Conservation (phyloP, 2,113 vertebrate genomes). For the Zapornia atra region DNA sequence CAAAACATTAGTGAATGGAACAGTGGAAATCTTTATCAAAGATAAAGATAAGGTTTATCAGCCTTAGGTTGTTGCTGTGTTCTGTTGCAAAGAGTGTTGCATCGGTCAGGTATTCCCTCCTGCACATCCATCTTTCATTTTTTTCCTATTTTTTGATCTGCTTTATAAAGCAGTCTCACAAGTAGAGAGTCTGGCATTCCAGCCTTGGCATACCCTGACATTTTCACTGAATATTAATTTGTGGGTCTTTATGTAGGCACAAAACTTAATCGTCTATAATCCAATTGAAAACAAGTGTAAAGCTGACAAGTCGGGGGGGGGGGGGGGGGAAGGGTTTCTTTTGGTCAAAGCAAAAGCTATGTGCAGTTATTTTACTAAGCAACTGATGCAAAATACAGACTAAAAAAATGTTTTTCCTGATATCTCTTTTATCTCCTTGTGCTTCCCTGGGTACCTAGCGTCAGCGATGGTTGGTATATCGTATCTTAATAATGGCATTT, state of each 20-base stretch:
- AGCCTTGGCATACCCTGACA: background rate
- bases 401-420: slow-evolving; percentile 49
- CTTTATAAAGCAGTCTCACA: background rate
- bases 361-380: background rate
- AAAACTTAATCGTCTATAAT: background rate
- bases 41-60: too few species aligned
- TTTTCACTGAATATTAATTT: background rate
- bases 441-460: slow-evolving; percentile 83
- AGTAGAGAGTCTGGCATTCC: background rate
- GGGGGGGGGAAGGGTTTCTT: background rate
- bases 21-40: background rate
- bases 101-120: background rate
- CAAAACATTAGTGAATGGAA: background rate
- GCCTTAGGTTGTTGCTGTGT: background rate
- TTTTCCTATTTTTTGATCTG: background rate
- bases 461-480: slow-evolving; percentile 97
- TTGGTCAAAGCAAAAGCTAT: background rate
- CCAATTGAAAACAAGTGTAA: background rate
- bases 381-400: background rate
- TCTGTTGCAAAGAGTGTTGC: background rate
- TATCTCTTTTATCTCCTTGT: slow-evolving; percentile 72
- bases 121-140: background rate
- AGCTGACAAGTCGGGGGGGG: background rate
- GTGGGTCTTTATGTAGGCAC: background rate
- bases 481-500: slow-evolving; percentile 66